Conservation (phyloP, 2,888 invertebrate genomes). For the Heliconius erato region DNA sequence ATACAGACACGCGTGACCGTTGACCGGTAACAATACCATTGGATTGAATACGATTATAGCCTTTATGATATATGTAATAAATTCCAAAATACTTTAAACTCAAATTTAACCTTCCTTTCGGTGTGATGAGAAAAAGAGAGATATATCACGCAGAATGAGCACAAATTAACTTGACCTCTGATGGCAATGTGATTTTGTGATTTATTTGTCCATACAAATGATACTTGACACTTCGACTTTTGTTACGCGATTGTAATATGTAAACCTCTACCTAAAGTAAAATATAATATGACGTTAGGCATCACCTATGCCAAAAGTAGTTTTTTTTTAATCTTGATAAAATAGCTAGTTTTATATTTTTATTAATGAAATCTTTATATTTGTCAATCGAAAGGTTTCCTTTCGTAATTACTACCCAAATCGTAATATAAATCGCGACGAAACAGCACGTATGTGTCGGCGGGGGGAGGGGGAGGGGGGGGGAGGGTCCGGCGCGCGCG, state of each 20-base stretch:
- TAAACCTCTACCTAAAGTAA: neutral
- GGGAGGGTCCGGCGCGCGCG: conserved; percentile 61
- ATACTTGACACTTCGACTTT: neutral
- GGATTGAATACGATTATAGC: conserved; percentile 13
- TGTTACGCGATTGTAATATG: neutral
- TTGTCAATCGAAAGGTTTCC: neutral
- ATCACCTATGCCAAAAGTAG: no score
- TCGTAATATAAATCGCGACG: conserved; percentile 45
- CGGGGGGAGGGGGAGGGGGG: conserved; percentile 31
- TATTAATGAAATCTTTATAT: neutral
- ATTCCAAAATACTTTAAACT: conserved; percentile 11
- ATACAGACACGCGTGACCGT: conserved; percentile 48
- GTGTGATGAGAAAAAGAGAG: conserved; percentile 43
- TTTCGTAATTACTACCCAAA: neutral
- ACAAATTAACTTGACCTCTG: conserved; percentile 46
- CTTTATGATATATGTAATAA: neutral
- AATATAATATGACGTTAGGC: no score
- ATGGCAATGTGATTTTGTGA: conserved; percentile 35
- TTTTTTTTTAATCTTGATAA: neutral
- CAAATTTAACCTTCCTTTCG: conserved; percentile 16
- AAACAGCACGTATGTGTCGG: conserved; percentile 43
- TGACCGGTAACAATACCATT: conserved; percentile 37
- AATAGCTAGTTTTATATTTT: neutral
- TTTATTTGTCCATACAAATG: conserved; percentile 17
- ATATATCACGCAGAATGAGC: conserved; percentile 44